Percentiles rank a stretch among this genome's conserved stretches.
Conservation (phyloP, 2,113 vertebrate species). For the Notiomystis cincta region DNA sequence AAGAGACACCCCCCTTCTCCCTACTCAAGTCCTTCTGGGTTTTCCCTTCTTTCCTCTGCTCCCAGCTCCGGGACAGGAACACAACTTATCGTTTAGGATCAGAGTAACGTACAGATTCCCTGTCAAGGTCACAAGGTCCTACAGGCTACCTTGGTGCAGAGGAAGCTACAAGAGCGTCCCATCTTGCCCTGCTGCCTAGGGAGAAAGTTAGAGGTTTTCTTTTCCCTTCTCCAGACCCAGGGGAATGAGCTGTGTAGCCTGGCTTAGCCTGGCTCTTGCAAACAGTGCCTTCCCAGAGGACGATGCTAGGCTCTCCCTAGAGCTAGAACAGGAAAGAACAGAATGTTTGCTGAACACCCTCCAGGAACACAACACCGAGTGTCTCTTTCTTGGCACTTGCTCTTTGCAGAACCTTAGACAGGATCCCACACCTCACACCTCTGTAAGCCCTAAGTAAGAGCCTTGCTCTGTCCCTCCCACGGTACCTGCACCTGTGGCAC, state of each 20-base stretch:
- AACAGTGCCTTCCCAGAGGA: background rate
- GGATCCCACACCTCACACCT: background rate
- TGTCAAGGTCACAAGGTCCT: background rate
- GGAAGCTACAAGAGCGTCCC: background rate
- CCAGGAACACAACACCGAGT: background rate
- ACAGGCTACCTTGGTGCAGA: background rate
- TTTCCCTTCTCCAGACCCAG: background rate
- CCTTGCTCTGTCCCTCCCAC: background rate
- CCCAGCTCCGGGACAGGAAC: background rate
- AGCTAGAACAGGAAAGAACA: accelerated
- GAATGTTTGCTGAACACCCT: background rate
- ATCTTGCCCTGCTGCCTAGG: background rate
- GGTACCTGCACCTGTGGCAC: background rate
- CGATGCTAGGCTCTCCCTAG: background rate
- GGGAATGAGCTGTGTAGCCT: background rate
- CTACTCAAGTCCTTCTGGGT: background rate
- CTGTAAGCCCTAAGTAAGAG: background rate
- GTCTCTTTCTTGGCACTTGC: background rate
- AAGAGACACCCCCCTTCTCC: background rate
- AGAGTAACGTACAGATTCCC: background rate
- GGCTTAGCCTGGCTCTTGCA: background rate
- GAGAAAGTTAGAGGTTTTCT: background rate
- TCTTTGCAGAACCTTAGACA: background rate
- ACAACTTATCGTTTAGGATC: background rate
- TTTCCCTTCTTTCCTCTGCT: background rate